A percentile compares a stretch with the other conserved stretches of the same genome.
Evolutionary conservation across 2,113 vertebrate genomes (phyloP).

Genomic region (Erythrocercus mccallii): DNA sequence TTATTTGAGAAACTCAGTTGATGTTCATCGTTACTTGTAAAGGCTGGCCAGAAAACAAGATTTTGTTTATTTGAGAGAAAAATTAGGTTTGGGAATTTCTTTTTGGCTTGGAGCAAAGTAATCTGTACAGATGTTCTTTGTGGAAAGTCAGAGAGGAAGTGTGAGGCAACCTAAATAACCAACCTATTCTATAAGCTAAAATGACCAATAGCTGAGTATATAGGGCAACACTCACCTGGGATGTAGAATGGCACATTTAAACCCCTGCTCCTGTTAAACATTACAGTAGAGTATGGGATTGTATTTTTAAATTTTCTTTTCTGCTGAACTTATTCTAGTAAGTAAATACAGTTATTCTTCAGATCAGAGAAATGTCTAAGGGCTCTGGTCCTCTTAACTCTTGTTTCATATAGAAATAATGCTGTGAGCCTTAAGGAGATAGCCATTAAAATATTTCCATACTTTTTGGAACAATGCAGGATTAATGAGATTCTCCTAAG

Average conservation of each 20-base stretch:
- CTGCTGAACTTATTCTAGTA: neutral
- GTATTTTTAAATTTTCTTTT: neutral
- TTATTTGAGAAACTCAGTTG: neutral
- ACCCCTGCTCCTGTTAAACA: neutral
- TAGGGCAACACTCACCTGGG: neutral
- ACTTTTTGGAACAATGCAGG: neutral
- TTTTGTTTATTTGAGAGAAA: neutral
- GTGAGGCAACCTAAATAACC: neutral
- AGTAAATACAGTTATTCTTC: neutral
- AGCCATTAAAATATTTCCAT: neutral
- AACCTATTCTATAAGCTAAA: neutral
- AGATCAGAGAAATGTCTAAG: neutral
- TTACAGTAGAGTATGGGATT: accelerated
- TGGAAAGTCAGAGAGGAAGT: neutral
- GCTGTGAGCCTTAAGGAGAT: neutral
- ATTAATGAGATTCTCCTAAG: neutral
- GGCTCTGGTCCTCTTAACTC: neutral
- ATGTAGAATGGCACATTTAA: neutral
- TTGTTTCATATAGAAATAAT: neutral
- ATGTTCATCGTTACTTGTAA: neutral
- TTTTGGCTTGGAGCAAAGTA: neutral
- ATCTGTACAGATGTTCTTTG: neutral
- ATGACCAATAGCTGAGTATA: neutral
- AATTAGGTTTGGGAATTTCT: neutral
- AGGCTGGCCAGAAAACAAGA: neutral